Conservation (phyloP, 2,113 vertebrate genomes). For the Dromas ardeola region DNA sequence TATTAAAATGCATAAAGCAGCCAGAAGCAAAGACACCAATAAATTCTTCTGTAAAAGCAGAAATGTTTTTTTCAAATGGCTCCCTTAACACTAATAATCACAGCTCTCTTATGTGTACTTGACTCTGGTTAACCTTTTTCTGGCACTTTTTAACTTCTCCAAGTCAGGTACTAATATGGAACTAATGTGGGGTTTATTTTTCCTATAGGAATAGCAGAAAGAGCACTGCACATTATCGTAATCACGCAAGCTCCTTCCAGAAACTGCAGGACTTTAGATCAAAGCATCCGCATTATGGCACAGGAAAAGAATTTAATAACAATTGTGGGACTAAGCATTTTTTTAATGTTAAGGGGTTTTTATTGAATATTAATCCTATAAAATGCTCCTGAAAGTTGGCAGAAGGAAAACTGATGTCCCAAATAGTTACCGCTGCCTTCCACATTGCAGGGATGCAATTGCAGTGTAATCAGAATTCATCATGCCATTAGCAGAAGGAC, state of each 20-base stretch:
- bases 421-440: conserved; percentile 30
- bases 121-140: conserved; percentile 86
- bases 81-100: conserved; percentile 81
- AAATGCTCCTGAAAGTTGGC: conserved; percentile 62
- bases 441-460: not conserved
- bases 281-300: conserved; percentile 71
- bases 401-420: conserved; percentile 55
- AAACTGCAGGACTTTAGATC: conserved; percentile 75
- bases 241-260: conserved; percentile 70
- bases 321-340: conserved; percentile 73
- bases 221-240: conserved; percentile 74
- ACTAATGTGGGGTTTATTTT: conserved; percentile 84
- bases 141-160: conserved; percentile 82
- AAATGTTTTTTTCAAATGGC: conserved; percentile 76
- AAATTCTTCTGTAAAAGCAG: conserved; percentile 82
- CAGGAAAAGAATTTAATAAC: conserved; percentile 76
- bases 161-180: conserved; percentile 83
- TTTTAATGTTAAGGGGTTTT: conserved; percentile 71
- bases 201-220: conserved; percentile 81
- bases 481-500: conserved; percentile 55
- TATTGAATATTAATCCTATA: conserved; percentile 70
- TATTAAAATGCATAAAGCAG: conserved; percentile 82
- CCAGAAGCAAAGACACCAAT: conserved; percentile 78
- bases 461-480: conserved; percentile 34
- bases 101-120: conserved; percentile 80